Conservation (phyloP, 2,797 vertebrate genomes). For the Anabacerthia variegaticeps region DNA sequence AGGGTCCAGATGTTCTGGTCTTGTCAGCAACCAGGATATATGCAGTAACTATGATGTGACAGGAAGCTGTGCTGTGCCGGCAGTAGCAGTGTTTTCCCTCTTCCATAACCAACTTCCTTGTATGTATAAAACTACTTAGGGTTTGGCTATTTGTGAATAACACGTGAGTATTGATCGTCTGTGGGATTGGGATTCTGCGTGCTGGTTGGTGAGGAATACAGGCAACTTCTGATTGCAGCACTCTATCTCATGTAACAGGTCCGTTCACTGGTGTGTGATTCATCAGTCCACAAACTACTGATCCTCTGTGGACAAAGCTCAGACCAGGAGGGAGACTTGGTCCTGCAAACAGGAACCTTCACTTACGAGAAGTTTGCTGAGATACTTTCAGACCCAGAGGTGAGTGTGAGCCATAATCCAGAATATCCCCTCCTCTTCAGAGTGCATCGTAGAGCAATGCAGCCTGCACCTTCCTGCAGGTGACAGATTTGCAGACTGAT, state of each 20-base stretch:
- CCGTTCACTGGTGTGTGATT: constrained; percentile 83
- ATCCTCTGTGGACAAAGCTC: constrained; percentile 90
- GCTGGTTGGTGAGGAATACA: not conserved
- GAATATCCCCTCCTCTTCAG: not conserved
- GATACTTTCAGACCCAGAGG: constrained; percentile 81
- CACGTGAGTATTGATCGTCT: fast-evolving
- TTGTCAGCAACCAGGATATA: not conserved
- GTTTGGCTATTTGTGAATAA: not conserved
- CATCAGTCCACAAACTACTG: constrained; percentile 87
- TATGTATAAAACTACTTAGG: fast-evolving
- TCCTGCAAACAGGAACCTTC: constrained; percentile 89
- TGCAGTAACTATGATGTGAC: not conserved
- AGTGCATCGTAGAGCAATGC: fast-evolving
- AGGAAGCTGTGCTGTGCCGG: not conserved
- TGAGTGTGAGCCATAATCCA: not conserved
- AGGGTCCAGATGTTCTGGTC: not conserved
- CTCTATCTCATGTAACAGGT: constrained; percentile 75
- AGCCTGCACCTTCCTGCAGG: not conserved
- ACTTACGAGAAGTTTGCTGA: constrained; percentile 86
- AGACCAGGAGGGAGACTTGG: constrained; percentile 88
- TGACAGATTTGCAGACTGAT: not conserved
- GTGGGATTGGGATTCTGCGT: not conserved
- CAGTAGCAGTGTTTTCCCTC: not conserved
- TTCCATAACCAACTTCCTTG: not conserved
- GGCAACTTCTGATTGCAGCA: not conserved